Evolutionary conservation across 2,113 vertebrate genomes (phyloP), one percentile per base, ranked within the genome.

Genomic region (Chloroceryle aenea): DNA sequence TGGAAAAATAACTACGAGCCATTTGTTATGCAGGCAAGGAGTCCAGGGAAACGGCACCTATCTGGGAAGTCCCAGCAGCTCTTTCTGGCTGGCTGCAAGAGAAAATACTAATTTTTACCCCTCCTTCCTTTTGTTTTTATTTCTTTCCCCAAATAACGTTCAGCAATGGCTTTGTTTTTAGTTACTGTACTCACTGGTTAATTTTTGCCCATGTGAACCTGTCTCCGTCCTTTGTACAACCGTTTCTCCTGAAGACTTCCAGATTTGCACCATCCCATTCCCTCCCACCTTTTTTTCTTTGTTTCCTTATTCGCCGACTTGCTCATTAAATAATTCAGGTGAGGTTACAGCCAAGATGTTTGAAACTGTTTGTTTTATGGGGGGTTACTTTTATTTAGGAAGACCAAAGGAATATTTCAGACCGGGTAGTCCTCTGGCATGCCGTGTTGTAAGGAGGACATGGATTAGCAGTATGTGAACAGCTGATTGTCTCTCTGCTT

Each of bases 401-500:
- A 72, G 62, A 36, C 25, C 61, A 34, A 23, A 80, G 55, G 71
- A 53, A 19, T 47, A 66, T 16, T 79, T 76, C 21, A n/a, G 71
- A 48, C 21, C 45, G 6, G 50, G 16, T 61, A 45, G 45, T 80
- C 38, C n/a, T 80, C 29, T 74, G 22, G 9, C 38, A 4, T 53
- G n/a, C 68, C 77, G n/a, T 93, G 45, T 52, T 74, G 50, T 63
- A 85, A 95, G 85, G 55, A 77, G 55, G 59, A 47, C 72, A 86
- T 84, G 73, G 59, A 80, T 81, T 82, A 91, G 36, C 50, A 42
- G 36, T 50, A 40, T 77, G 40, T 78, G 59, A 87, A 43, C 38
- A 91, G 48, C 48, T 79, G 62, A n/a, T 85, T 74, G 25, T 16
- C 38, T 67, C 64, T 13, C n/a, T n/a, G n/a, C n/a, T 82, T 38